Conservation (phyloP, 2,888 invertebrate species). For the Caenorhabditis drosophilae region DNA sequence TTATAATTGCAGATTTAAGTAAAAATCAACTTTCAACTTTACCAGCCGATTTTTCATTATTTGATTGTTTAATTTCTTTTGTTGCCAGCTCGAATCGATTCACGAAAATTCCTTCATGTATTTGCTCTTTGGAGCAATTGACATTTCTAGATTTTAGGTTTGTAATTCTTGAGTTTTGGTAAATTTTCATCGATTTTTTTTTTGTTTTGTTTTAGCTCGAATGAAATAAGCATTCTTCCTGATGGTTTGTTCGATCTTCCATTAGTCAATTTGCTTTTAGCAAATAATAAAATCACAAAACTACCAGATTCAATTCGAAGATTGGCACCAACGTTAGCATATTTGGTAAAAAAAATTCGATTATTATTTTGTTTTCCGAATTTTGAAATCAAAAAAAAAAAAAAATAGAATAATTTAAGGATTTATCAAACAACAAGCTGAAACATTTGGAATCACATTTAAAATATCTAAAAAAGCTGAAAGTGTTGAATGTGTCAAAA, state of each 20-base stretch:
- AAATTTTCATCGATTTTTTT: background rate
- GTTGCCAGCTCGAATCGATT: slow-evolving; percentile 35
- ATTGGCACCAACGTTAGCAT: slow-evolving; percentile 27
- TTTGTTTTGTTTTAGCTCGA: slow-evolving; percentile 23
- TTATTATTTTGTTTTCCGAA: background rate
- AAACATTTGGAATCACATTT: slow-evolving; percentile 17
- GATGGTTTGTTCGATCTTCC: slow-evolving; percentile 41
- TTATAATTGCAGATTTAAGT: slow-evolving; percentile 43
- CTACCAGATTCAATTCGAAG: slow-evolving; percentile 33
- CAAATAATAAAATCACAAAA: slow-evolving; percentile 29
- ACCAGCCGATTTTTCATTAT: slow-evolving; percentile 35
- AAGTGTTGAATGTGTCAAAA: slow-evolving; percentile 29
- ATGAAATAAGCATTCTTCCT: slow-evolving; percentile 36
- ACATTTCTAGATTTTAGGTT: slow-evolving; percentile 41
- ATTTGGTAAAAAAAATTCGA: slow-evolving; percentile 19
- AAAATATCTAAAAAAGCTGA: slow-evolving; percentile 21
- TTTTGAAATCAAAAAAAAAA: background rate
- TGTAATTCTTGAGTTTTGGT: background rate
- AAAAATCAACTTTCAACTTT: slow-evolving; percentile 42
- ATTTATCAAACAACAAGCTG: slow-evolving; percentile 30
- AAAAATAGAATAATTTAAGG: slow-evolving; percentile 7
- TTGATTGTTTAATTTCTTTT: slow-evolving; percentile 40
- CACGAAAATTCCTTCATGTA: slow-evolving; percentile 35
- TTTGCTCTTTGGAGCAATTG: slow-evolving; percentile 34
- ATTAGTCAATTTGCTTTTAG: slow-evolving; percentile 26